Base-by-base conservation (phyloP, 2,113 vertebrate genomes). In the Tupaia tana region DNA sequence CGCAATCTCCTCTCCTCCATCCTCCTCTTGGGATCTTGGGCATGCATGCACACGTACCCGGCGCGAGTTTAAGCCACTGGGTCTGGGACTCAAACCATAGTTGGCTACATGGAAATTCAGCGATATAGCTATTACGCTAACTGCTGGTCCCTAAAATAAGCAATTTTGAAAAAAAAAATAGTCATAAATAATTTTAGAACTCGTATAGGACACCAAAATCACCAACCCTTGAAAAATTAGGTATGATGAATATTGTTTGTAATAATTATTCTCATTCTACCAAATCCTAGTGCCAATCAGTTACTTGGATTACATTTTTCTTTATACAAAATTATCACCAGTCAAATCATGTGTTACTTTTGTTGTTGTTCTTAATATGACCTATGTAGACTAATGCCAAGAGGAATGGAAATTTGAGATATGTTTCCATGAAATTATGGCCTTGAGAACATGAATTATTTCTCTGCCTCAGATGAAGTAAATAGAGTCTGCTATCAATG, bases 251-350 rank as follows among this genome's bases (percentile, higher is more conserved):
- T 78, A 64, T 43, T 84, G 69, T 91, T 80, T 80, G 5, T 43
- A 56, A 31, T 81, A 54, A 31, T n/a, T 6, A n/a, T 16, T 29
- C 9, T 61, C 43, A 43, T 88, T 69, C 54, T 83, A 93, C 12
- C 4, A 95, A 74, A 86, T 66, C 56, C 77, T 91, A 66, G 6
- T 89, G 24, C 25, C 77, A 88, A 66, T 3, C 14, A 80, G 88
- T 81, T 96, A 18, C 71, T 81, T 80, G 61, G 11, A 27, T 73
- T 88, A 15, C 1, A 27, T 88, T 92, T 80, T 52, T n/a, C 56
- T 88, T 92, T 80, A 70, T 58, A 73, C 25, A 96, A 73, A 96
- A 34, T 78, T 63, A 71, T 71, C 88, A 92, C 89, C 10, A 25
- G 9, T 52, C 29, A 87, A 66, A 90, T 89, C 13, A 31, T n/a